Evolutionary conservation across 2,113 vertebrate genomes (phyloP), one percentile per base, ranked within the genome.

Genomic region (Fulica atra): DNA sequence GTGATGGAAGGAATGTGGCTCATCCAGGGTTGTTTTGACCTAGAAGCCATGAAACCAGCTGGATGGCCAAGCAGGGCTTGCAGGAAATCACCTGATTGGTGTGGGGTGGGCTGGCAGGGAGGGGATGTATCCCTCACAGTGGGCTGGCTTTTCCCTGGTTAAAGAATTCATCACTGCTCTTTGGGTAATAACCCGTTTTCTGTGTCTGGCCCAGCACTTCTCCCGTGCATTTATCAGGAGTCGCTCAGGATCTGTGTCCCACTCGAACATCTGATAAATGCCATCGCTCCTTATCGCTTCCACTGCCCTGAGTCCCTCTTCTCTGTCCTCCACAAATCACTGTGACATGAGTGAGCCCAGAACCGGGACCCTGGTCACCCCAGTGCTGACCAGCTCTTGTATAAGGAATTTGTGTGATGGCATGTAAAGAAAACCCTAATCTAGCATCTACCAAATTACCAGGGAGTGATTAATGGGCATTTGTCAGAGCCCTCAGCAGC

Each of bases 261-360:
- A 10, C 51, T 31, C 2, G 1, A 57, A 23, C 33, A 19, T 1
- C 69, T 93, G 88, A 95, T 40, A 69, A 90, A 93, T 72, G 66
- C 20, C 57, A 24, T 33, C 1, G 0, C 12, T 85, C 14, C 8
- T 16, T 6, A 18, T n/a, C 1, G 0, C 35, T 81, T 12, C 5
- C 1, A 1, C n/a, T 31, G 48, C 61, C 60, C 56, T 0, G 2
- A 2, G 33, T 35, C 54, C 40, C 54, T 20, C 31, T 40, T 80
- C 44, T 1, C n/a, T 60, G 59, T 51, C 48, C 78, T 68, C 35
- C 85, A 87, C 85, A 35, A 26, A 93, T 93, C 81, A 72, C 21
- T 0, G 0, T 5, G 63, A 36, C 1, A 0, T 1, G 3, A 57
- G 65, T 0, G 0, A 88, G 64, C 64, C 46, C 64, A 10, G 59